Conservation (phyloP, 2,113 vertebrate genomes). For the Dipodomys stephensi region DNA sequence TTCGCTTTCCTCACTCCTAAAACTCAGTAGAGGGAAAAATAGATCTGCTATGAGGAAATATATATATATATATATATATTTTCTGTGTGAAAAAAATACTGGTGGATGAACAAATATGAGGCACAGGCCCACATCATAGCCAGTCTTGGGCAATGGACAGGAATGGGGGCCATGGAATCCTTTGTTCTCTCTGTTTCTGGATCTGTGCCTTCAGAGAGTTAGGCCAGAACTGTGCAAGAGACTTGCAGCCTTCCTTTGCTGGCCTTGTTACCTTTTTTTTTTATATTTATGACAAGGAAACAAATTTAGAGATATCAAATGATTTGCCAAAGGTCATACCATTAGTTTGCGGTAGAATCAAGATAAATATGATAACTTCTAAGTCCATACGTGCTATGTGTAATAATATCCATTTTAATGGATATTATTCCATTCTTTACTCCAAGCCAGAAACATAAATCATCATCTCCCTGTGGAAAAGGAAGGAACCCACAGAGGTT, state of each 20-base stretch:
- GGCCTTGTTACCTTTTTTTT: background rate
- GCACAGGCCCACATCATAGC: background rate
- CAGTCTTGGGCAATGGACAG: background rate
- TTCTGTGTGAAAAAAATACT: background rate
- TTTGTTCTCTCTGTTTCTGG: background rate
- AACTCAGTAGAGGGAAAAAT: background rate
- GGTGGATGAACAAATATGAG: background rate
- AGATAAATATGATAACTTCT: background rate
- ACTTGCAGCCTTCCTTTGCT: background rate
- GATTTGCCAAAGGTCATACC: background rate
- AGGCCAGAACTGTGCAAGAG: background rate
- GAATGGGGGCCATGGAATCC: background rate
- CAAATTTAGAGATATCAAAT: background rate
- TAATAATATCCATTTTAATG: background rate
- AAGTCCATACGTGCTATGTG: background rate
- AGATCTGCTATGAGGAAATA: background rate
- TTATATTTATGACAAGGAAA: slow-evolving; percentile 16
- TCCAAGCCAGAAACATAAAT: background rate
- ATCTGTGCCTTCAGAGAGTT: background rate
- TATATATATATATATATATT: background rate
- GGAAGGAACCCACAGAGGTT: background rate
- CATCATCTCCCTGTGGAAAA: background rate
- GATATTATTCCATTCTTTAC: background rate
- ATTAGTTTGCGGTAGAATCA: background rate
- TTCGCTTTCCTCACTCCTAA: background rate